Base-by-base conservation (phyloP, 2,888 invertebrate species). In the Cosmorhoe ocellata region DNA sequence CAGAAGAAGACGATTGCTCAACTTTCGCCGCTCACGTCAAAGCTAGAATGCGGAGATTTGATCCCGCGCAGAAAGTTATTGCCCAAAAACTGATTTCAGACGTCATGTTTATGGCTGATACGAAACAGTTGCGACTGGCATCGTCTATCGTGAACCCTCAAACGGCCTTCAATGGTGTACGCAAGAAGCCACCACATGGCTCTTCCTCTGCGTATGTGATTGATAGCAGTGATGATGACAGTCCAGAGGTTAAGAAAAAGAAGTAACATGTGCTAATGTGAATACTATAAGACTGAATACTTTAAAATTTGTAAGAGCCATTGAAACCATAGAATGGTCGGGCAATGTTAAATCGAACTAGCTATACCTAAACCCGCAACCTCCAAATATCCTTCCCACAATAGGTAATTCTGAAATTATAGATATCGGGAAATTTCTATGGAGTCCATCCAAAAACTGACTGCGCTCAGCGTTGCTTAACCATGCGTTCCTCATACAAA, bases 81-180 rank as follows among this genome's bases (percentile, higher is more conserved):
- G 58, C 58, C 7, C 51, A 46, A 11, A 59, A 56, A 10, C 40
- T 56, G 1, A 56, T 59, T n/a, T 53, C 51, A 1, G 56, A 59
- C 14, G 26, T 59, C 7, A 37, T 59, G 45, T 56, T 56, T 7
- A n/a, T 51, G 47, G 58, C 56, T 32, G 51, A 51, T 14, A 56
- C 48, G 0, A 36, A 31, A 3, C 53, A 59, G 9, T 34, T 59
- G 8, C 31, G 46, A 8, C 2, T 53, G 11, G 28, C 4, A 3
- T 36, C 56, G 1, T 1, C 4, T 3, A 24, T 58, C 2, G 18
- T 39, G 3, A 40, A 49, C 40, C 12, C 13, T 3, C 10, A 22
- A 12, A 1, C 22, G 4, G 26, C 7, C 1, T 9, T 2, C 6
- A 36, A 44, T 30, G 36, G 36, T 12, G 12, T 10, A 0, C 5